Evolutionary conservation across 2,113 vertebrate genomes (phyloP).

Genomic region (Taxidea taxus): DNA sequence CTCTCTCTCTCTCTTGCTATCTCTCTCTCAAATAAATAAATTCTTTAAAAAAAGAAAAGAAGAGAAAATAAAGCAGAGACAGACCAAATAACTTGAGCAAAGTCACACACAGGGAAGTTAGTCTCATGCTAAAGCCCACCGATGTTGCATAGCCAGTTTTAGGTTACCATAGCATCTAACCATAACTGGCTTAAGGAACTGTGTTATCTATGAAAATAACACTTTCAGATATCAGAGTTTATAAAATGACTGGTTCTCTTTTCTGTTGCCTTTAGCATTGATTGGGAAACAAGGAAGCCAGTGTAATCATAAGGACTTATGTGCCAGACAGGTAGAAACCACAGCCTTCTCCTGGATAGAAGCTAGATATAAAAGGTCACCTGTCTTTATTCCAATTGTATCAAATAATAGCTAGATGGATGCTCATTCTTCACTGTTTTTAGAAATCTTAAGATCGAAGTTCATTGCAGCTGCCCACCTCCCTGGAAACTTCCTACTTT

Average conservation of each 20-base stretch:
- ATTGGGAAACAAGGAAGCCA: background rate
- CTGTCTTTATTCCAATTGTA: background rate
- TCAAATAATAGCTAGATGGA: background rate
- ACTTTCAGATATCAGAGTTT: background rate
- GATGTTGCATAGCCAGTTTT: background rate
- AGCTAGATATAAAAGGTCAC: background rate
- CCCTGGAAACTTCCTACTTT: conserved; percentile 20
- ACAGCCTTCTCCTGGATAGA: background rate
- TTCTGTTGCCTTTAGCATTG: conserved; percentile 8
- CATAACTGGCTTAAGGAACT: background rate
- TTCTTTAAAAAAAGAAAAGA: too few relatives aligned
- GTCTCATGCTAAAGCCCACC: background rate
- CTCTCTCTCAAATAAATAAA: too few relatives aligned
- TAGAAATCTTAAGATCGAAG: background rate
- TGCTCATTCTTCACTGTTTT: background rate
- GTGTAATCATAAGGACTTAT: background rate
- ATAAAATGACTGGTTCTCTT: background rate
- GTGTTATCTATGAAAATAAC: background rate
- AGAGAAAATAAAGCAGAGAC: background rate
- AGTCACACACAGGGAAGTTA: background rate
- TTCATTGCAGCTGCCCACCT: background rate
- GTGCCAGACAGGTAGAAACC: background rate
- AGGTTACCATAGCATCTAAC: background rate
- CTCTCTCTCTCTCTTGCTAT: too few relatives aligned
- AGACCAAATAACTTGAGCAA: background rate